Evolutionary conservation across 37 sponge, comb jelly and placozoan genomes (phyloP), one percentile per base, ranked within the genome.

Genomic region (Beroe ovata): DNA sequence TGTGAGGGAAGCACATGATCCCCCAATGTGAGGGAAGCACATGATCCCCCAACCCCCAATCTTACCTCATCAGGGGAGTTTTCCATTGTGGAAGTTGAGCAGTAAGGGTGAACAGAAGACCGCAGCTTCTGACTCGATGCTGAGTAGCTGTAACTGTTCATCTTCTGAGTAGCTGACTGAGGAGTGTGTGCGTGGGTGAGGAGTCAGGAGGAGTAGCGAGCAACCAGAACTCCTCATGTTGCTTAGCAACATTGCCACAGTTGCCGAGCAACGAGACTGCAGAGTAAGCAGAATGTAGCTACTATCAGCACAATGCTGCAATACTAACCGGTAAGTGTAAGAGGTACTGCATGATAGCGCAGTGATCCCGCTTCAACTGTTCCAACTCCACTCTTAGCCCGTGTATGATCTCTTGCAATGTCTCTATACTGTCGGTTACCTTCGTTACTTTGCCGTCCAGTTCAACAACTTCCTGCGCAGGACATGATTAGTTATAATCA

Each of bases 311-410:
- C n/a, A n/a, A n/a, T n/a, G n/a, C n/a, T n/a, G n/a, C n/a, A 58
- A 63, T 63, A 32, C 84, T 6, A 21, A 77, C 84, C 54, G 84
- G 84, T 19, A 77, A 23, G 47, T 77, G 42, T n/a, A 77, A 23
- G 4, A 77, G 54, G n/a, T 77, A 77, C 84, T 77, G 84, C 84
- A 77, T 77, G 42, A 77, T 77, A 2, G 84, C 84, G 28, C 84
- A 77, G 54, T 77, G 84, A 42, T 77, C 84, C 23, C 84, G 39
- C 84, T 77, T 77, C 47, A 77, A 23, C 28, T 77, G 84, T 16
- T 77, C 84, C 84, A 77, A 4, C 28, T 77, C 84, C 8, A 39
- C 54, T 35, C 41, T 77, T 54, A 77, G 84, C 26, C 84, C 54
- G 25, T 77, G 84, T 2, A 77, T 42, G 8, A 77, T 77, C 54